Evolutionary conservation across 92 coral and sea anemone species (phyloP).

Genomic region (Parazoanthus atlanticus): DNA sequence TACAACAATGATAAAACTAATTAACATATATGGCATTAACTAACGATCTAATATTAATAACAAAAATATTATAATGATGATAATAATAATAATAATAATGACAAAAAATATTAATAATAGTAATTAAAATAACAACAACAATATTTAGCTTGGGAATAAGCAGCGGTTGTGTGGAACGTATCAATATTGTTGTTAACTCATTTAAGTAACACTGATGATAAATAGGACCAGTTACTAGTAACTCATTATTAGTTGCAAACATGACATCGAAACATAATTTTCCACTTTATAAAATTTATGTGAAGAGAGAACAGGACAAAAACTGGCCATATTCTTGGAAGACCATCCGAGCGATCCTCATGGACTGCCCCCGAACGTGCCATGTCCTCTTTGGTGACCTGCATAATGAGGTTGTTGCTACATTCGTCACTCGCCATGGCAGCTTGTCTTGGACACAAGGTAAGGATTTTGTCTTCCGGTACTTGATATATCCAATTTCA

Average conservation of each 20-base stretch:
- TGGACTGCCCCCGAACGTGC: slow-evolving; percentile 40
- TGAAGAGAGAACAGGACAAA: slow-evolving; percentile 39
- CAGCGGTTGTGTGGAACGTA: no score
- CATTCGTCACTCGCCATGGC: slow-evolving; percentile 49
- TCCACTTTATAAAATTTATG: no score
- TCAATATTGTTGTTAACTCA: no score
- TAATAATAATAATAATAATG: not conserved
- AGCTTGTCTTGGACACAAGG: slow-evolving; percentile 33
- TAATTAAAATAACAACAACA: no score
- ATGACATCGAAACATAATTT: not conserved
- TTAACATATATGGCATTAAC: no score
- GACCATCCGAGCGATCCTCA: slow-evolving; percentile 14
- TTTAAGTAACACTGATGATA: not conserved
- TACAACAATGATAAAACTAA: no score
- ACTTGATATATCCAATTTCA: not conserved
- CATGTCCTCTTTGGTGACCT: slow-evolving; percentile 42
- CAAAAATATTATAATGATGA: not conserved
- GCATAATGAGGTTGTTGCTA: slow-evolving; percentile 40
- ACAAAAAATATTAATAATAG: no score
- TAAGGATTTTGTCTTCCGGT: not conserved
- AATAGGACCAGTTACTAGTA: not conserved
- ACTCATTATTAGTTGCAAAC: not conserved
- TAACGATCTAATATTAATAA: not conserved
- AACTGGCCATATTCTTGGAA: slow-evolving; percentile 50
- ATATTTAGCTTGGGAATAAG: no score